Conservation (phyloP, 2,797 vertebrate genomes). For the Balearica regulorum region DNA sequence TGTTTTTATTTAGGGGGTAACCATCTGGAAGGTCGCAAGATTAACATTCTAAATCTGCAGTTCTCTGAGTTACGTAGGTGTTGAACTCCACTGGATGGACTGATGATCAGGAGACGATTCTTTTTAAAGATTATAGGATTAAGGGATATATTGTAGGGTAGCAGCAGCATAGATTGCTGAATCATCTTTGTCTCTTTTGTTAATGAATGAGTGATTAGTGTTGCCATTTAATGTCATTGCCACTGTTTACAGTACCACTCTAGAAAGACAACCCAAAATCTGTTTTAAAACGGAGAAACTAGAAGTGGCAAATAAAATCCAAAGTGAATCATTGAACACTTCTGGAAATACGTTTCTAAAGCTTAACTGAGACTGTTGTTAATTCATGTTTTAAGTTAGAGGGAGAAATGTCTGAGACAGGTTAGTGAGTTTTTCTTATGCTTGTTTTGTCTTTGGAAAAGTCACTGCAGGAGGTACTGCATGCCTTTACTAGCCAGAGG, state of each 20-base stretch:
- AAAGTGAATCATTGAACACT: not conserved
- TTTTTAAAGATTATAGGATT: not conserved
- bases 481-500: not conserved
- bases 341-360: not conserved
- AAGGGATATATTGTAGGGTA: not conserved
- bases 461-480: not conserved
- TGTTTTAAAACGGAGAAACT: not conserved
- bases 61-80: not conserved
- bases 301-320: not conserved
- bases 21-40: not conserved
- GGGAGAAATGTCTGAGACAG: not conserved
- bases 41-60: not conserved
- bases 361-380: not conserved
- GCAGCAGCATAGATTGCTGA: not conserved
- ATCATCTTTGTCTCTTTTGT: not conserved
- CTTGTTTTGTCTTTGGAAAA: not conserved
- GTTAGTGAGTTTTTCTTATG: not conserved
- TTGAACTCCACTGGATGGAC: not conserved
- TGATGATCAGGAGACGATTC: not conserved
- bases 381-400: not conserved
- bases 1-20: not conserved
- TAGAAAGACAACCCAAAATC: not conserved
- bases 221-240: not conserved
- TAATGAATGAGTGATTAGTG: not conserved
- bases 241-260: not conserved